These are phyloP conservation scores for Hydriomena furcata DNA, from an alignment of 2,888 invertebrate genomes.

Conservation along the genomic window DNA sequence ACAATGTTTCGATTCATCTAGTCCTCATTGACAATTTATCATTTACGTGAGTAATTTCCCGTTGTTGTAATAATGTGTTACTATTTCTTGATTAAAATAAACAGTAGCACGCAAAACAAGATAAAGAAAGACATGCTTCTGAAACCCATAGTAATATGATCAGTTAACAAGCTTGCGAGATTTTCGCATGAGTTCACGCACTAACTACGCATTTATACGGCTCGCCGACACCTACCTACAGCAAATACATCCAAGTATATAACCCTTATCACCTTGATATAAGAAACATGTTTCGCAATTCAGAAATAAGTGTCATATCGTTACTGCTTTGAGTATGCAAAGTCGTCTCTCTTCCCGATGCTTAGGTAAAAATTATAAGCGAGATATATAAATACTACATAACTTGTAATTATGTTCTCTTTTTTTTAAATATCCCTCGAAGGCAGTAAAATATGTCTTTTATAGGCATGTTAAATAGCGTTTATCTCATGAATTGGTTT, in stretches of 20 bases:
- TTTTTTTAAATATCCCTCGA: no score
- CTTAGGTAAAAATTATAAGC: neutral
- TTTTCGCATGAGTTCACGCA: conserved; percentile 46
- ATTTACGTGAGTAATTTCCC: no score
- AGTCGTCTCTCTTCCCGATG: neutral
- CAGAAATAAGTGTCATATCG: neutral
- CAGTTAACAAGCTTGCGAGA: conserved; percentile 41
- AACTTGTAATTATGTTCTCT: no score
- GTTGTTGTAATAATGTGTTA: no score
- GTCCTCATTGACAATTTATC: no score
- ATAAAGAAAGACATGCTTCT: conserved; percentile 14
- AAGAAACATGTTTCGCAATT: neutral
- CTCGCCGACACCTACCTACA: conserved; percentile 33
- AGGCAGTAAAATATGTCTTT: no score
- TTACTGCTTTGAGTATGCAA: conserved; percentile 12
- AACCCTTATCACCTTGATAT: conserved; percentile 14
- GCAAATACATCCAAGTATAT: conserved; percentile 20
- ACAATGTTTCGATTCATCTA: no score
- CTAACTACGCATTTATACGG: conserved; percentile 54
- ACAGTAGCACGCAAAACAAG: no score
- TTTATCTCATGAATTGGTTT: neutral
- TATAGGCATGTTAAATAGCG: neutral
- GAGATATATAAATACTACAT: neutral
- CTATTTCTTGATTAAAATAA: no score
- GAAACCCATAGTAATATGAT: conserved; percentile 33